These are phyloP conservation scores for Ceratotherium simum DNA, from an alignment of 2,113 vertebrate species.

Conservation along the genomic window DNA sequence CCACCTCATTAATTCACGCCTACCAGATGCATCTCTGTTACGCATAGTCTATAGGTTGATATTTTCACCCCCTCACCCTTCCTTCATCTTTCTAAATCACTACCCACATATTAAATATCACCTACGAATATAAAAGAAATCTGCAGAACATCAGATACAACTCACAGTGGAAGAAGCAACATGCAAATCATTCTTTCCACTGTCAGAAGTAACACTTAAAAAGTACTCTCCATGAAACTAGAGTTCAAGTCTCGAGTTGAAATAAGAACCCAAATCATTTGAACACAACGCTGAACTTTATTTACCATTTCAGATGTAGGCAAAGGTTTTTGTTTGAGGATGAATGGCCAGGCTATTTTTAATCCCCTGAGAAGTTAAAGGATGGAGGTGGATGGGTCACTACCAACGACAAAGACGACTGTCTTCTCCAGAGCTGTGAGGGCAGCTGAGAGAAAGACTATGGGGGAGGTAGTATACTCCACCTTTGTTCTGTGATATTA, in stretches of 20 bases:
- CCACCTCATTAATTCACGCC: slow-evolving; percentile 11
- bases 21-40: neutral
- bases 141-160: neutral
- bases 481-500: neutral
- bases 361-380: neutral
- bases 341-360: neutral
- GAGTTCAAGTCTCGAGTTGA: neutral
- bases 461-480: neutral
- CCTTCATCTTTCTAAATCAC: slow-evolving; percentile 48
- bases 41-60: neutral
- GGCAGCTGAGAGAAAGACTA: neutral
- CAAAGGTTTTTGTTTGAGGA: neutral
- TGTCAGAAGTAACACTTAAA: neutral
- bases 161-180: neutral
- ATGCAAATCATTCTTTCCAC: neutral
- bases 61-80: neutral
- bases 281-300: neutral
- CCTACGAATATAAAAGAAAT: slow-evolving; percentile 36
- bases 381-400: neutral
- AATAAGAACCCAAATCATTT: neutral
- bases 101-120: slow-evolving; percentile 9
- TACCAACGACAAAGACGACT: neutral
- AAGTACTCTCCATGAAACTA: neutral
- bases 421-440: neutral
- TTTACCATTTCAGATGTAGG: neutral